Evolutionary conservation across 2,888 invertebrate genomes (phyloP), one percentile per base, ranked within the genome.

Genomic region (Tenthredo distinguenda): DNA sequence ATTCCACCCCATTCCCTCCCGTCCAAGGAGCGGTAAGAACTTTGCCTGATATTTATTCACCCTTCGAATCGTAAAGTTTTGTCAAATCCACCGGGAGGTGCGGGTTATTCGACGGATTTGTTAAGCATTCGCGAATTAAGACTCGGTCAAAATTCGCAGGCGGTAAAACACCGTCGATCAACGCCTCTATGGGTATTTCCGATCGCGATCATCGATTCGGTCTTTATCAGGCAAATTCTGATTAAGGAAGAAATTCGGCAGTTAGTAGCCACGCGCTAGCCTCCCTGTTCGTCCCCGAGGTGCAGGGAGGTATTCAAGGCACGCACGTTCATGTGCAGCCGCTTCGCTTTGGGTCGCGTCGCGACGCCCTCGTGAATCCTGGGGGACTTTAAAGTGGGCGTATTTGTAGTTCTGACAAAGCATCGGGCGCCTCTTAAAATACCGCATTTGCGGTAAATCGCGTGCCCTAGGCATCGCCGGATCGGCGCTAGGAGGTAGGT

Each of bases 321-420:
- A 90, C 90, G 88, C 88, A 88, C 71, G 37, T 43, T 40, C 65
- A n/a, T 50, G 83, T 83, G 83, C 83, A 83, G 47, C 65, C 65
- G 26, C 26, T 34, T 31, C 79, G 79, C 18, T 47, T 47, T 47
- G 47, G 47, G 55, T 55, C 18, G 40, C 43, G 62, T 50, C 81
- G 81, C 47, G 83, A 47, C 68, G 71, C 68, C 83, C 83, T 68
- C 83, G 83, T 47, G 65, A 68, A 83, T 47, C 37, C 83, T 12
- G 31, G 81, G n/a, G 58, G 62, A 81, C 31, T 83, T 83, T 50
- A 71, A 83, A 83, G 71, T 50, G 83, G 83, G 77, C 65, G 65
- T 85, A 85, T 85, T 79, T 85, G 85, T 85, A 85, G 85, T 85
- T 77, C 77, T 68, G 79, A 47, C 85, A 85, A 85, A 85, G 77